phyloP scores from a whole-genome alignment of 2,888 invertebrate species.

The Fragum whitleyi region DNA sequence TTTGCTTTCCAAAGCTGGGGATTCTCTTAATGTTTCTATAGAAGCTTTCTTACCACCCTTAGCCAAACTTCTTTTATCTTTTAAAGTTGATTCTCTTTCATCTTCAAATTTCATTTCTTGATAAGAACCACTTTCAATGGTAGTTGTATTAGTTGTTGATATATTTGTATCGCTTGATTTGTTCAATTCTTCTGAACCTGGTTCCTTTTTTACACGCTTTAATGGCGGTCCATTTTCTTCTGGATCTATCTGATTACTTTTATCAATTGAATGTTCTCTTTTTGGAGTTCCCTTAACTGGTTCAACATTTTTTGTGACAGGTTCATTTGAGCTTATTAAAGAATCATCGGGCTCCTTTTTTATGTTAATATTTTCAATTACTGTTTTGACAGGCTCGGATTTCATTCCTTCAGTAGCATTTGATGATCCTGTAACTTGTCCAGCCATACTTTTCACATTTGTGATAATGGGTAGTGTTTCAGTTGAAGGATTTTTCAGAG shows the following conservation, averaged over 20 bases:
- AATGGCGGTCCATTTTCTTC: not conserved
- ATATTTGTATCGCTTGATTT: not conserved
- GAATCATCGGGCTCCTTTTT: not conserved
- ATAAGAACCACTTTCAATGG: no score
- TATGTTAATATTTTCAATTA: not conserved
- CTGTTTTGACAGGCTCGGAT: not conserved
- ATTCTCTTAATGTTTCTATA: no score
- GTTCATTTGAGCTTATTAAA: not conserved
- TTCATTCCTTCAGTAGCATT: not conserved
- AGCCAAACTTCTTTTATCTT: no score
- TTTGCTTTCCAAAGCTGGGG: not conserved
- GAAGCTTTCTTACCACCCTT: no score
- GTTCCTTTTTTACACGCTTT: conserved; percentile 9
- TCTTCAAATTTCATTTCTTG: no score
- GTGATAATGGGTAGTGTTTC: not conserved
- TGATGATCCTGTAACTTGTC: not conserved
- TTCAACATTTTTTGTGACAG: not conserved
- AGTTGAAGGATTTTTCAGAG: not conserved
- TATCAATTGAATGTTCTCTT: not conserved
- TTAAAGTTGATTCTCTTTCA: no score
- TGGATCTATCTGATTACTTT: not conserved
- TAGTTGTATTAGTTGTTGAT: no score
- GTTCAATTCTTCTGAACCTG: not conserved
- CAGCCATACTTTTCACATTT: conserved; percentile 15
- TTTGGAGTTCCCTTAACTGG: not conserved